Base-by-base conservation (phyloP, 2,888 invertebrate genomes). In the Prosapia bicincta region DNA sequence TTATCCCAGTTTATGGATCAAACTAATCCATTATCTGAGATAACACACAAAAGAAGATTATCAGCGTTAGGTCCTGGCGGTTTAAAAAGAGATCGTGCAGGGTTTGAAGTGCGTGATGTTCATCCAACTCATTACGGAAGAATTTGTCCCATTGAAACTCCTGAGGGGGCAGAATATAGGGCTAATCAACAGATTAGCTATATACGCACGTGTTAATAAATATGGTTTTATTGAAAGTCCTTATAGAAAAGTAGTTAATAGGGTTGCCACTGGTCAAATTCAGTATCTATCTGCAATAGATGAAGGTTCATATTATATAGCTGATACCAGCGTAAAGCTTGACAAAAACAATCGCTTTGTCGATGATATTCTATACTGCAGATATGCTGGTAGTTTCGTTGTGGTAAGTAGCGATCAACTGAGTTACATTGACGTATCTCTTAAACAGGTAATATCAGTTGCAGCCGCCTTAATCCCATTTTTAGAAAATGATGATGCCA, bases 101-200 rank as follows among this genome's bases (percentile, higher is more conserved):
- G 76, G 10, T 75, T 77, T 75, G 77, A 77, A 66, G 71, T 77
- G 0, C 30, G 77, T 0, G 77, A 77, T 24, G 71, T 77, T 5
- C 77, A 77, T 26, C 26, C 13, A n/a, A 69, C 77, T 13, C 74
- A 77, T 24, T 77, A 77, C 43, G 74, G 77, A 0, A 6, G 72
- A n/a, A 26, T 77, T 15, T 77, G 77, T 43, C 75, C 77, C 0
- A 77, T 77, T 54, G 77, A 77, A 69, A 77, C 77, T 10, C 77
- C 77, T 20, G 77, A 77, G 38, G 77, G n/a, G 77, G 0, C 75
- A 10, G 9, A 77, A 75, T 43, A 77, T 77, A 0, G 77, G 77
- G 3, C 67, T 77, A 6, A 75, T 77, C 7, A 69, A 68, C 25
- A 72, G 72, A 10, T 28, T 77, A 20, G 26, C 69, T 5, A 26